These are phyloP conservation scores for Nautilus pompilius DNA, from an alignment of 1,140 invertebrate genomes.

Conservation along the genomic window DNA sequence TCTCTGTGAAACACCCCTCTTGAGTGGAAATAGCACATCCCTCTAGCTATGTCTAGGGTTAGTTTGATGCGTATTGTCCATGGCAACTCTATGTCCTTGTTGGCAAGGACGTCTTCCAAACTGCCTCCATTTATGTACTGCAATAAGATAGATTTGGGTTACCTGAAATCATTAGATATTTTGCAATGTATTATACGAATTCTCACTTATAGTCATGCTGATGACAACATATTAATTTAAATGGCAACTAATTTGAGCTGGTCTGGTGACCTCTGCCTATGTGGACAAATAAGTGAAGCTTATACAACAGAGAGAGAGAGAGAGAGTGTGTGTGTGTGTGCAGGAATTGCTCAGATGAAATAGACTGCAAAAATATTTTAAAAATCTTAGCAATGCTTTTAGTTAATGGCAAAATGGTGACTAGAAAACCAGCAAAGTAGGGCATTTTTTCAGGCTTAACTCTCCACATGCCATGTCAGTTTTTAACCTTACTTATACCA, in stretches of 20 bases:
- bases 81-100: conserved; percentile 73
- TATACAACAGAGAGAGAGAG: not conserved
- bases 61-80: conserved; percentile 78
- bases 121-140: conserved; percentile 92
- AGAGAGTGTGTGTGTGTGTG: no score
- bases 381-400: no score
- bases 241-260: not conserved
- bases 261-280: not conserved
- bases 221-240: not conserved
- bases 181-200: not conserved
- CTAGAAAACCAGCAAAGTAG: no score
- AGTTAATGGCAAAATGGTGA: no score
- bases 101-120: conserved; percentile 83
- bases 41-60: conserved; percentile 80
- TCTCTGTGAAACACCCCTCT: conserved; percentile 90
- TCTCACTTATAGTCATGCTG: not conserved
- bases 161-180: not conserved
- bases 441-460: no score
- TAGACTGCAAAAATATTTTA: no score
- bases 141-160: conserved; percentile 25
- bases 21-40: conserved; percentile 89
- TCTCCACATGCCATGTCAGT: no score
- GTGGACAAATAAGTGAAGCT: not conserved
- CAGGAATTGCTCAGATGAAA: no score
- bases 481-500: no score